Evolutionary conservation across 2,797 vertebrate genomes (phyloP).

Genomic region (Anolis apletophallus): DNA sequence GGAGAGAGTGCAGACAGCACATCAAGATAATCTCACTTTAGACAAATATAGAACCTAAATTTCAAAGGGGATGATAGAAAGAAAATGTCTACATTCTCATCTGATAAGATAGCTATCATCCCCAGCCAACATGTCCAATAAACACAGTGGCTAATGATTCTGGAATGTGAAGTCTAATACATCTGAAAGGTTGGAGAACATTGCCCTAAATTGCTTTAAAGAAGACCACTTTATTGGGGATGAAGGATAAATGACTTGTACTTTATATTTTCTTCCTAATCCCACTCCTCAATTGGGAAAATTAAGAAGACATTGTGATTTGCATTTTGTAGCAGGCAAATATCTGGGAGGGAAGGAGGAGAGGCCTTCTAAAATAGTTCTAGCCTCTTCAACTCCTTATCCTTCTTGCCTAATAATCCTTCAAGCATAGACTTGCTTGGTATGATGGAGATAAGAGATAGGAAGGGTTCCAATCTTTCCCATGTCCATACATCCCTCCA

Average conservation of each 20-base stretch:
- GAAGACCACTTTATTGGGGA: neutral
- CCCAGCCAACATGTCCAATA: neutral
- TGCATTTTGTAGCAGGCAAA: neutral
- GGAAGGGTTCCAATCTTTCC: neutral
- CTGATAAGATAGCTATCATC: neutral
- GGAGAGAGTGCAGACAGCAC: neutral
- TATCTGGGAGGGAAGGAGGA: no score
- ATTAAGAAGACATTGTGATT: neutral
- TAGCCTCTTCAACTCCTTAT: neutral
- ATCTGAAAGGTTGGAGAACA: neutral
- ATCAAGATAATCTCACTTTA: neutral
- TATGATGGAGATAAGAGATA: neutral
- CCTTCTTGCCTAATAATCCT: no score
- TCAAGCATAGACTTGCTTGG: neutral
- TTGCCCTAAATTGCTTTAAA: neutral
- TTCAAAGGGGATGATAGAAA: neutral
- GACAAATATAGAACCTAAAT: neutral
- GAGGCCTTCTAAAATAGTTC: neutral
- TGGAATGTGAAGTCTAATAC: neutral
- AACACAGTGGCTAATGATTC: neutral
- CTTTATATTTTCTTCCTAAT: neutral
- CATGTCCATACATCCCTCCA: neutral
- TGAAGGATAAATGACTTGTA: neutral
- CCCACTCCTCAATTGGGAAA: neutral
- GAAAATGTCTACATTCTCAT: neutral